Evolutionary conservation across 2,888 invertebrate species (phyloP).

Genomic region (Tetropium fuscum): DNA sequence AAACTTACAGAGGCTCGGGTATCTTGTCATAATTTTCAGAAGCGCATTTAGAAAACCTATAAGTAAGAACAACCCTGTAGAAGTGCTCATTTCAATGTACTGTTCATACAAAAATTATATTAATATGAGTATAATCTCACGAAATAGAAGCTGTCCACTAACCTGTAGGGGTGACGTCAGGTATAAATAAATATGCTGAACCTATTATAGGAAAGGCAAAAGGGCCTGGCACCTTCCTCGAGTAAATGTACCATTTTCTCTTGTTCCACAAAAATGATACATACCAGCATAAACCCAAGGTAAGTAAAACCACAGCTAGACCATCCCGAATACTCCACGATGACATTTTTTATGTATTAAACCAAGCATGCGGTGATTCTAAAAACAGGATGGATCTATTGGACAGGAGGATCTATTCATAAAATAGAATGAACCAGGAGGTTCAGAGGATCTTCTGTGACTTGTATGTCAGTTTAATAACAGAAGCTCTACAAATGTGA

Average conservation of each 20-base stretch:
- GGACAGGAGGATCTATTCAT: too few relatives aligned
- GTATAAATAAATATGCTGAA: conserved; percentile 24
- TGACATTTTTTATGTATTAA: neutral
- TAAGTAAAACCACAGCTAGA: neutral
- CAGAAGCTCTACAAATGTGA: too few relatives aligned
- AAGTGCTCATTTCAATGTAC: too few relatives aligned
- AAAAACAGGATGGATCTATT: too few relatives aligned
- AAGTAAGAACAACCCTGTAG: neutral
- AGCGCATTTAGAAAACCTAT: conserved; percentile 2
- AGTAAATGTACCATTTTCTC: conserved; percentile 68
- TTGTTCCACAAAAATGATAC: conserved; percentile 58
- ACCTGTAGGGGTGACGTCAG: conserved; percentile 23
- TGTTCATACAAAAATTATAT: too few relatives aligned
- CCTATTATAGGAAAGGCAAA: conserved; percentile 36
- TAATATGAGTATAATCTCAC: too few relatives aligned
- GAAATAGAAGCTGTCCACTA: conserved; percentile 4
- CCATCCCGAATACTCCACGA: neutral
- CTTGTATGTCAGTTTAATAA: too few relatives aligned
- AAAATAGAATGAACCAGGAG: too few relatives aligned
- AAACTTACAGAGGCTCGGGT: conserved; percentile 7
- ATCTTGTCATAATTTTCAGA: neutral
- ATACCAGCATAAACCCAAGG: conserved; percentile 15
- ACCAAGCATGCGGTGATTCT: too few relatives aligned
- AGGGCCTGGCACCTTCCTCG: conserved; percentile 60
- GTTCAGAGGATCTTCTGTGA: too few relatives aligned